Percentiles rank a stretch among this genome's conserved stretches.
Evolutionary conservation across 2,113 vertebrate genomes (phyloP).

Genomic region (Corythornis vintsioides): DNA sequence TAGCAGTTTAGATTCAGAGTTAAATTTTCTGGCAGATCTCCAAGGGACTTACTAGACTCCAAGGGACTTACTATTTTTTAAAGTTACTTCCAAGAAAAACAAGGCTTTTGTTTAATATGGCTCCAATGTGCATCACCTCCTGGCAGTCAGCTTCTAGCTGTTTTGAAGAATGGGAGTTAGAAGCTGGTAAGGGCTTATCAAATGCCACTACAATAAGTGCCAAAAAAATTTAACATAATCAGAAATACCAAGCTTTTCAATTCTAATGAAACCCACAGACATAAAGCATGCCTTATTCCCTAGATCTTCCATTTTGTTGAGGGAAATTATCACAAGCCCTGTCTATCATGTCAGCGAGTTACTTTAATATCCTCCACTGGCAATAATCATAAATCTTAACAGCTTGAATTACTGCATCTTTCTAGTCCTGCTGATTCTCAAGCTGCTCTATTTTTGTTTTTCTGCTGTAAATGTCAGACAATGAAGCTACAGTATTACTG

Average conservation of each 20-base stretch:
- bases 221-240: neutral
- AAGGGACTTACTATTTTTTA: neutral
- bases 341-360: neutral
- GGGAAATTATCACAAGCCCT: neutral
- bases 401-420: constrained; percentile 40
- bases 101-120: neutral
- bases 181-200: constrained; percentile 29
- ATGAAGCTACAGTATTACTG: neutral
- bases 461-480: constrained; percentile 20
- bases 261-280: neutral
- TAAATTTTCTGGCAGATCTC: neutral
- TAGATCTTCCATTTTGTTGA: neutral
- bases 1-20: neutral
- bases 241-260: neutral
- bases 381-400: constrained; percentile 38
- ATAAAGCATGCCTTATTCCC: neutral
- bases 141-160: neutral
- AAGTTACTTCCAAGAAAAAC: constrained; percentile 5
- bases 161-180: neutral
- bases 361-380: neutral
- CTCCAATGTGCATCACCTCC: neutral
- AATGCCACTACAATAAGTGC: neutral
- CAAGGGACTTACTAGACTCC: neutral
- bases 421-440: constrained; percentile 46
- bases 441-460: constrained; percentile 47